Base-by-base conservation (phyloP, 2,888 invertebrate species). In the Ennomos erosarius region DNA sequence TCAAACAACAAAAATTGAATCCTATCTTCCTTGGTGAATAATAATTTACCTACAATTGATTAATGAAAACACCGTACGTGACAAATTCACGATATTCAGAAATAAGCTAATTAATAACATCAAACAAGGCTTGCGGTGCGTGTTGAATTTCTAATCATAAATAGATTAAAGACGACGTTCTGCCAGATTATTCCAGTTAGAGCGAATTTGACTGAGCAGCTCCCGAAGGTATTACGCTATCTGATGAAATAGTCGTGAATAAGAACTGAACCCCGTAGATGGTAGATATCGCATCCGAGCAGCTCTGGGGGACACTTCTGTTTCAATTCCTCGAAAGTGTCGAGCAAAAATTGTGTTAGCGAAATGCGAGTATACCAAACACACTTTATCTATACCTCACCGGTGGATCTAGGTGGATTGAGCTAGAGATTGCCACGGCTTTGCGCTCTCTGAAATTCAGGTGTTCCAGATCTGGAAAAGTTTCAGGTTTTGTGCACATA, bases 321-420 rank as follows among this genome's bases (percentile, higher is more conserved):
- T 88, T 88, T 85, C 88, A 88, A 88, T 88, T 88, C 75, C 79
- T 79, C 68, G 80, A 77, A 82, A 82, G 78, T 79, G 82, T 81
- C 78, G 79, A 65, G 74, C 75, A 79, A 79, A 84, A 87, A 85
- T 84, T 85, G 83, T 81, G 77, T 87, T 85, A 81, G 78, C n/a
- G 77, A 71, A 74, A 73, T 68, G 62, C 58, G 48, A 62, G 59
- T 65, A 64, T 60, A 37, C 11, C 12, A 48, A 35, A 53, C 37
- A 44, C 8, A 42, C 43, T 37, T 35, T 50, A 62, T 50, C 47
- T 57, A 52, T 36, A 44, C 57, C 59, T n/a, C 42, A 44, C 46
- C n/a, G 16, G 37, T 55, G 42, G 55, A 60, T 44, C 55, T 56
- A 51, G 57, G 55, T 55, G 43, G 37, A 50, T 51, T 57, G 47